phyloP scores from a whole-genome alignment of 2,797 vertebrate species.

The Argya squamiceps region DNA sequence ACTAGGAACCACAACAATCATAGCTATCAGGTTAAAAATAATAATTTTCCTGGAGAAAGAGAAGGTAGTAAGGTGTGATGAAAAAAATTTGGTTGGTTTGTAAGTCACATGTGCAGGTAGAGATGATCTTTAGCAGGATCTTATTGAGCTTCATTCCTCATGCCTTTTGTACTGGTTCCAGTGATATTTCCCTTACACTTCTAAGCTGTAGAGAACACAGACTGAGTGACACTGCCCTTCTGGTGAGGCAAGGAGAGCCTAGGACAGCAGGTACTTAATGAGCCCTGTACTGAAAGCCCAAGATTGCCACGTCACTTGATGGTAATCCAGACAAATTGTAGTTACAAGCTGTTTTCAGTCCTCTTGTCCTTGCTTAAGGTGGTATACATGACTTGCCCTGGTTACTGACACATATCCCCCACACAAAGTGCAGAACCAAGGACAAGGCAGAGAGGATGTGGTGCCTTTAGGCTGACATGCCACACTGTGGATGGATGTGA shows the following conservation, averaged over 20 bases:
- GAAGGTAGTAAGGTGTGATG: neutral
- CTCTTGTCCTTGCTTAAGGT: neutral
- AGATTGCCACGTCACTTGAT: neutral
- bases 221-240: neutral
- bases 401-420: neutral
- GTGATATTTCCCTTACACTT: neutral
- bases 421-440: neutral
- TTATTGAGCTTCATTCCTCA: rapidly evolving
- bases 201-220: neutral
- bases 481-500: slow-evolving; percentile 28
- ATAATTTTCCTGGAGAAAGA: neutral
- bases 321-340: neutral
- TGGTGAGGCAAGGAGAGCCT: neutral
- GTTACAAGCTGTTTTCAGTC: neutral
- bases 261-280: neutral
- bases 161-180: neutral
- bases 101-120: neutral
- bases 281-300: neutral
- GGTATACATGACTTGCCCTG: neutral
- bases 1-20: neutral
- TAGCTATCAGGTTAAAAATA: neutral
- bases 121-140: neutral
- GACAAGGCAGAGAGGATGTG: neutral
- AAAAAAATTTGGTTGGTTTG: neutral
- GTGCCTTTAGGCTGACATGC: slow-evolving; percentile 1